Base-by-base conservation (phyloP, 2,797 vertebrate genomes). In the Naso thynnoides region DNA sequence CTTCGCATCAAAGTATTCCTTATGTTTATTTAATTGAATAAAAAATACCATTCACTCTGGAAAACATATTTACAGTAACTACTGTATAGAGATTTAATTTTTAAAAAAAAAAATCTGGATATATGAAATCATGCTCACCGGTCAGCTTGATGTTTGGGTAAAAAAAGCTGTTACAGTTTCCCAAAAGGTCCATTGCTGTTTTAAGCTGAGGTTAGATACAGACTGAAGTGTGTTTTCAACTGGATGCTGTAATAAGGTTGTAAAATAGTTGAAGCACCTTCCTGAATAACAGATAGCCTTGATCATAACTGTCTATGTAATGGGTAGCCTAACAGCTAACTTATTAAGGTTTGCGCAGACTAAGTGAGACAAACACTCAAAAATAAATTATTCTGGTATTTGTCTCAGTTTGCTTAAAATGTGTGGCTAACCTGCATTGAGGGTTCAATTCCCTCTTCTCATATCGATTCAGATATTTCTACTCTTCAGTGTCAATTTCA, bases 401-500 rank as follows among this genome's bases (percentile, higher is more conserved):
- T 76, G 18, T 65, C 52, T 49, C 16, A 41, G 27, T 65, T 70
- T 71, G 64, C 70, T 78, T 48, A 38, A 50, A 23, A 71, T 26
- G 23, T 59, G 38, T n/a, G 23, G 33, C 47, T 70, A 14, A 74
- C 27, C 41, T 66, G 54, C 33, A 62, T 26, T 27, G 73, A 64
- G n/a, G 68, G 76, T 64, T 65, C 50, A 64, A 61, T 66, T 73
- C 80, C 77, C 78, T 39, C 38, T 10, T 72, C 62, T 63, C 42
- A 0, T 39, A 89, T 85, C 72, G 82, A 88, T 86, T 76, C 42
- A 47, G 71, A 82, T 62, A 54, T 78, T 79, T 33, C 33, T 3
- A 8, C 33, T 79, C 57, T 72, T 85, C 62, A 50, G 19, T 77
- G 74, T 79, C 73, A 80, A 79, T 86, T 73, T 75, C 48, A 81